Evolutionary conservation across 2,797 vertebrate genomes (phyloP), one percentile per base, ranked within the genome.

Genomic region (Cuculus canorus): DNA sequence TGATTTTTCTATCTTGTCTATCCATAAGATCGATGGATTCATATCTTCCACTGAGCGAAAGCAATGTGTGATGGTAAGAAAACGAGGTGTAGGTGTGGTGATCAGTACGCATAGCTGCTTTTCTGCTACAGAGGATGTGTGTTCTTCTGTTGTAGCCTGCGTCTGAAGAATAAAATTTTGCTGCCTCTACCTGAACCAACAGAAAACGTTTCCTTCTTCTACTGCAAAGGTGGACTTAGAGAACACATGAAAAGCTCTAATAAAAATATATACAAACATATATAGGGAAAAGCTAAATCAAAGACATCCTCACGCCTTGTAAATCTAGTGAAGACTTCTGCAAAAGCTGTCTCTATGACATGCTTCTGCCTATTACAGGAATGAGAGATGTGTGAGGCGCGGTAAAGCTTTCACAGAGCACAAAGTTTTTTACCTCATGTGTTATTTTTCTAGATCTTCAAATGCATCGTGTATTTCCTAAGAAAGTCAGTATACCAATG

Each of bases 361-460:
- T 61, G 43, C 13, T 11, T 69, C 25, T 45, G 28, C 11, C 68
- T 52, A 11, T 61, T 72, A 41, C 41, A 4, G 15, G 33, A 66
- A 50, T 37, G 19, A 78, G 23, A 25, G 23, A 35, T 0, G 0
- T 24, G 32, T 8, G 68, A 45, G 9, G 7, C 14, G 65, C 68
- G n/a, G 18, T 37, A 87, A 86, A 72, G 14, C 18, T 91, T 88
- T 76, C 24, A 79, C 1, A 17, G 33, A 27, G n/a, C 1, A 0
- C 37, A 35, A 70, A 63, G 39, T 45, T 85, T 2, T 76, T 90
- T 63, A 48, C 27, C 9, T 86, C 3, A 11, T 69, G 6, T 32
- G 84, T 84, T 84, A 45, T 56, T 89, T 87, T 76, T 64, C 47
- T 41, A 73, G 25, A 45, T 85, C 28, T 14, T 73, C 32, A 91